Base-by-base conservation (phyloP, 2,113 vertebrate genomes). In the Mormoops blainvillei region DNA sequence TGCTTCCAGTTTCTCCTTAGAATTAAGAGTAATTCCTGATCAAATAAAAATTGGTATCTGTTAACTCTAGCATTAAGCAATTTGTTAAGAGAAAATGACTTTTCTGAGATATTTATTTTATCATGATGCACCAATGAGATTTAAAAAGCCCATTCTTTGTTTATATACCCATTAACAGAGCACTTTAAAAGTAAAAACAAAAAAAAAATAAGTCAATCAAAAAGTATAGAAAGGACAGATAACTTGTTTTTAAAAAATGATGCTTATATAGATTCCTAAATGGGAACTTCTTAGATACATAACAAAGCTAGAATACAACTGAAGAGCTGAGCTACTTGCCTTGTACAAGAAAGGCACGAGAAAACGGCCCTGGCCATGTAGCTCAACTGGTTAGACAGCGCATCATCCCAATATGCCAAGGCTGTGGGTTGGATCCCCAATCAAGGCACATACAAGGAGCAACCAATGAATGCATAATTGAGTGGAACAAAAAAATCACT, bases 1-100 rank as follows among this genome's bases (percentile, higher is more conserved):
- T 98, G 98, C 97, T 95, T 98, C 94, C 98, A 96, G 90, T 63
- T 97, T 98, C 94, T 94, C 76, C 91, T 71, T 97, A 45, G 16
- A 97, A 94, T 96, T 94, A 97, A 96, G 70, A 96, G 85, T 80
- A 97, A 94, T 94, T 97, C 96, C 98, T 98, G 94, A 36, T 50
- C 81, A 98, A n/a, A 93, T 19, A 85, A 95, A 98, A 7, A 95
- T 31, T 9, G 9, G 70, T 4, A 95, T 33, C 28, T 70, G 85
- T 77, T 97, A 76, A 94, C 18, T 96, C 12, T 14, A 96, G 48
- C 50, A 97, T 41, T 54, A 94, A 81, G 20, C 28, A 70, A 5
- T 82, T 61, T 95, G 48, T 67, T 50, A 93, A 82, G 22, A 89
- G n/a, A 82, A 91, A 88, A 81, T 26, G 9, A 81, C 15, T 94